These are phyloP conservation scores for Graptemys geographica DNA, from an alignment of 2,797 vertebrate genomes.

Conservation along the genomic window DNA sequence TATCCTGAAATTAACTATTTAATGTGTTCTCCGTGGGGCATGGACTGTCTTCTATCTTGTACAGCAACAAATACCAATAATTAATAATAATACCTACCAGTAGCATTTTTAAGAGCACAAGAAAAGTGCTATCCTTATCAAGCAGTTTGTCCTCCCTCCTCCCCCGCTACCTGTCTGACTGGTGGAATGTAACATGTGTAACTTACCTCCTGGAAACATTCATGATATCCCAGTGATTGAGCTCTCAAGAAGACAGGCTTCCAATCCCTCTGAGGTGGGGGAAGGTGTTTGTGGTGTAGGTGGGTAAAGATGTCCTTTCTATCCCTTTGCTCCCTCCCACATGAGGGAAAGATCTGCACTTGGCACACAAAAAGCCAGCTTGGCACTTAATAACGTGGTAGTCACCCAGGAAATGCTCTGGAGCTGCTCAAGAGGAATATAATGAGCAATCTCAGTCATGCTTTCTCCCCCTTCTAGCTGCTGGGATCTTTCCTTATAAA, in stretches of 20 bases:
- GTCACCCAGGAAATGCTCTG: slow-evolving; percentile 22
- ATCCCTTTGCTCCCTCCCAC: neutral
- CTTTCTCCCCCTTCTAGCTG: slow-evolving; percentile 40
- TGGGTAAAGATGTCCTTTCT: neutral
- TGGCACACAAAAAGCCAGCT: neutral
- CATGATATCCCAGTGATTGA: slow-evolving; percentile 45
- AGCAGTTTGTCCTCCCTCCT: neutral
- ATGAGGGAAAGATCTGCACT: slow-evolving; percentile 20
- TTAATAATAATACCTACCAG: neutral
- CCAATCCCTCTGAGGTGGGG: neutral
- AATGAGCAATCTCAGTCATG: slow-evolving; percentile 42
- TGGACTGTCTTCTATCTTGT: neutral
- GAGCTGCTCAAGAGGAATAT: slow-evolving; percentile 49
- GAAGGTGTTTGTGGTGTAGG: neutral
- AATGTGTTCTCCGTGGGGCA: neutral
- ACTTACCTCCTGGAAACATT: slow-evolving; percentile 76
- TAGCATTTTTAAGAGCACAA: neutral
- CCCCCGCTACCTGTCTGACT: neutral
- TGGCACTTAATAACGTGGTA: neutral
- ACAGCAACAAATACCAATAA: neutral
- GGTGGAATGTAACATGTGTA: neutral
- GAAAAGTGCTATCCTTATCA: neutral
- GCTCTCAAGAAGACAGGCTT: slow-evolving; percentile 3
- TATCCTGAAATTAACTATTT: neutral
- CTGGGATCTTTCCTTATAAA: slow-evolving; percentile 68